Evolutionary conservation across 2,797 vertebrate genomes (phyloP).

Genomic region (Lagocephalus sceleratus): DNA sequence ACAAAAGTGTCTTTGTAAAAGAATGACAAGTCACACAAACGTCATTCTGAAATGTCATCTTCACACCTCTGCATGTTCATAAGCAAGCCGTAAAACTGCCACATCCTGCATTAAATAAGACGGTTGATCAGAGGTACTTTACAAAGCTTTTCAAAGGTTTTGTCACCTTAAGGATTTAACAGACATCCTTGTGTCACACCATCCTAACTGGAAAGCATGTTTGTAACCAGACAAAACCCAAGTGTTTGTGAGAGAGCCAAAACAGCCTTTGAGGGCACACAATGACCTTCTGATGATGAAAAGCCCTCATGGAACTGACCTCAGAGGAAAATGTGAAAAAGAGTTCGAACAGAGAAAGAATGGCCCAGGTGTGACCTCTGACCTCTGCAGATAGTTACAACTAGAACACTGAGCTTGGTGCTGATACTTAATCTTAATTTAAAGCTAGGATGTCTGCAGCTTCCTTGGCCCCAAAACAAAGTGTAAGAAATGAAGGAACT

Average conservation of each 20-base stretch:
- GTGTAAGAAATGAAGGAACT: background rate
- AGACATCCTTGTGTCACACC: background rate
- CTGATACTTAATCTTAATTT: conserved; percentile 74
- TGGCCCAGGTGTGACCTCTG: conserved; percentile 70
- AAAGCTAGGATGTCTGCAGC: conserved; percentile 47
- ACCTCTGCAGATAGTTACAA: conserved; percentile 58
- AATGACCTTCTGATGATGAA: conserved; percentile 29
- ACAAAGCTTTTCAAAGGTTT: conserved; percentile 9
- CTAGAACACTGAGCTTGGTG: conserved; percentile 60
- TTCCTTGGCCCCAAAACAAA: conserved; percentile 15
- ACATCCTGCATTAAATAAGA: conserved; percentile 26
- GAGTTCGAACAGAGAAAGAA: conserved; percentile 66
- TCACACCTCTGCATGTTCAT: conserved; percentile 36
- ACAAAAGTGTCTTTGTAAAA: conserved; percentile 64
- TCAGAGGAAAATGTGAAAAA: conserved; percentile 57
- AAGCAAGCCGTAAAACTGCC: conserved; percentile 29
- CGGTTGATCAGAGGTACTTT: background rate
- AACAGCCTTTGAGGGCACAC: too few relatives aligned
- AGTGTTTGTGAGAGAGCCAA: conserved; percentile 1
- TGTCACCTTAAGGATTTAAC: conserved; percentile 2
- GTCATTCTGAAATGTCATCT: conserved; percentile 54
- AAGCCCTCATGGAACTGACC: conserved; percentile 66
- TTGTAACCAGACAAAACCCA: conserved; percentile 1
- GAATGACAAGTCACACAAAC: conserved; percentile 54
- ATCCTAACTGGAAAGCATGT: background rate